Evolutionary conservation across 1,140 invertebrate species (phyloP).

Genomic region (Batillaria attramentaria): DNA sequence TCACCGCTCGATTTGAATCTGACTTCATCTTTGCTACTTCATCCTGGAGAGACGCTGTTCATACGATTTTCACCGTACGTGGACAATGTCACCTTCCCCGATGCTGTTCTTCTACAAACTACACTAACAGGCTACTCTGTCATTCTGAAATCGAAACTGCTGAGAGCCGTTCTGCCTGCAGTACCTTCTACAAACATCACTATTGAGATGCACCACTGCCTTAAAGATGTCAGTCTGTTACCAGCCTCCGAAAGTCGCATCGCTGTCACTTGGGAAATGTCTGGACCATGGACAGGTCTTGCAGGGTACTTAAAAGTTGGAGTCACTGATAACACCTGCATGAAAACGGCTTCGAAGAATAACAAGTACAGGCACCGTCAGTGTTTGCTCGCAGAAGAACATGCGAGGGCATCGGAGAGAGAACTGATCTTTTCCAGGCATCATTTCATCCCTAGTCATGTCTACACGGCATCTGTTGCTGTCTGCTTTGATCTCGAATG

Average conservation of each 20-base stretch:
- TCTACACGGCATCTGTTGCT: not conserved
- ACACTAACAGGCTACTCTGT: constrained; percentile 20
- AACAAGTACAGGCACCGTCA: not conserved
- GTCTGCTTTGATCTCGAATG: constrained; percentile 16
- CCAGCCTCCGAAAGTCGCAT: not conserved
- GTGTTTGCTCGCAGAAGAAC: not conserved
- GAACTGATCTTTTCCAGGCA: not conserved
- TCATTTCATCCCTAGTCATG: not conserved
- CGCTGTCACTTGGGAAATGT: constrained; percentile 3
- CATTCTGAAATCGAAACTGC: constrained; percentile 3
- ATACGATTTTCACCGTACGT: not conserved
- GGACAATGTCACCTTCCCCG: not conserved
- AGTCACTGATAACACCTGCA: constrained; percentile 1
- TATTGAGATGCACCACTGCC: not conserved
- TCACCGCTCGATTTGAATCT: not conserved
- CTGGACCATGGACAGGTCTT: not conserved
- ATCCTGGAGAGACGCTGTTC: not conserved
- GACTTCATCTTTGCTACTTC: not conserved
- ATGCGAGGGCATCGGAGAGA: not conserved
- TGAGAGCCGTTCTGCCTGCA: not conserved
- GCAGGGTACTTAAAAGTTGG: not conserved
- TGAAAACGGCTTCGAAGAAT: not conserved
- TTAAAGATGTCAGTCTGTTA: not conserved
- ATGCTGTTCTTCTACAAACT: constrained; percentile 13
- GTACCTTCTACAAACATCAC: not conserved